Base-by-base conservation (phyloP, 2,888 invertebrate genomes). In the Agrotis puta region DNA sequence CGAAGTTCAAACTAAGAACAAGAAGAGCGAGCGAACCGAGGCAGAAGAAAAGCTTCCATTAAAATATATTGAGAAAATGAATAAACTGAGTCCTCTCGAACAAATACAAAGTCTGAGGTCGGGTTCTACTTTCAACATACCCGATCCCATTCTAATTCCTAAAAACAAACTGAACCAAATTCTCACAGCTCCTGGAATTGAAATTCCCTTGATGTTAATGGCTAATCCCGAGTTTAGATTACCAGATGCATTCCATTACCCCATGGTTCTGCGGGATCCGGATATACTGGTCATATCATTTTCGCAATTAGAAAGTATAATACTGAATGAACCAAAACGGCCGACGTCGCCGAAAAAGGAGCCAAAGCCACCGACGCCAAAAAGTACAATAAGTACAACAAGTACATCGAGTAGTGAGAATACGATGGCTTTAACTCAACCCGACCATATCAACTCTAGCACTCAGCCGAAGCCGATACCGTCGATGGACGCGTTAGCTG, bases 81-180 rank as follows among this genome's bases (percentile, higher is more conserved):
- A 53, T 63, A 76, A 72, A 69, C 18, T 78, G 64, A 96, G 96
- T 88, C 97, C 98, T 0, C 89, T 98, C 9, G 97, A 97, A 72
- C 98, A 98, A 88, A 94, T 98, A 13, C 97, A 97, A 82, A 96
- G 97, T 88, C 94, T 98, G 33, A 96, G 98, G 75, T 95, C 96
- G 61, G 97, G 97, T 85, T 96, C 97, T 11, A 97, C 97, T 80
- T 97, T 97, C 87, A 97, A 97, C 89, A 97, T 98, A 88, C 98
- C 98, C 54, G 98, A 98, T 95, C 98, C 98, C 14, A 96, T 98
- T 86, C 92, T 98, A 74, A 97, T 98, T 77, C 98, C 98, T 64
- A 97, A 98, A 92, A 97, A 98, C 87, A 97, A 97, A 85, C 92
- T 98, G 61, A 97, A 97, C 64, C 96, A 97, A 24, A 97, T 98